Conservation (phyloP, 2,797 vertebrate species). For the Labeo calbasu region DNA sequence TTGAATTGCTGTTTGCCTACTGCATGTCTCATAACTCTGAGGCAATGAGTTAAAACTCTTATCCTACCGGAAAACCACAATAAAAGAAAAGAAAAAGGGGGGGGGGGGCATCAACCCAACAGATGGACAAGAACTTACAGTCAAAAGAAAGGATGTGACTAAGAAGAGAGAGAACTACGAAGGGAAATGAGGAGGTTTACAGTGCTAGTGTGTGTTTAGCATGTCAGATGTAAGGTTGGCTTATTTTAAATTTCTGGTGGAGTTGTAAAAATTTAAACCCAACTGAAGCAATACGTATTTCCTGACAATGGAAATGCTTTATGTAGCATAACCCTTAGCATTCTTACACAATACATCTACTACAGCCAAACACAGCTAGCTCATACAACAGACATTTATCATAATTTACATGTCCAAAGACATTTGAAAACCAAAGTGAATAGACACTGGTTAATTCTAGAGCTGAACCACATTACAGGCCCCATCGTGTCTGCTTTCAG, state of each 20-base stretch:
- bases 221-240: slow-evolving; percentile 7
- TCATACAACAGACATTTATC: neutral
- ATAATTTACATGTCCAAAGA: neutral
- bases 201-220: slow-evolving; percentile 10
- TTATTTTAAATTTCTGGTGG: neutral
- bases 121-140: slow-evolving; percentile 38
- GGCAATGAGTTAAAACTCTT: slow-evolving; percentile 50
- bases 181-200: slow-evolving; percentile 16
- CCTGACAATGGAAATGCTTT: neutral
- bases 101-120: slow-evolving; percentile 20
- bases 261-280: slow-evolving; percentile 28
- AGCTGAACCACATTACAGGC: slow-evolving; percentile 47
- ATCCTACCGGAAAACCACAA: slow-evolving; percentile 53
- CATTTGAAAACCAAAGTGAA: slow-evolving; percentile 25
- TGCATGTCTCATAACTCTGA: slow-evolving; percentile 51
- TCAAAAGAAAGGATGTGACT: slow-evolving; percentile 2
- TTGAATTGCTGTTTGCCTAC: slow-evolving; percentile 39
- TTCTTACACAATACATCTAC: neutral
- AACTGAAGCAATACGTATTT: slow-evolving; percentile 1
- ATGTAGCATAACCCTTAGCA: neutral
- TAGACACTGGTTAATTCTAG: slow-evolving; percentile 52
- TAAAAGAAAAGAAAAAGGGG: slow-evolving; percentile 49
- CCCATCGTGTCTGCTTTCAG: neutral
- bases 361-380: neutral
- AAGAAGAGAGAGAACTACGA: neutral